Conservation (phyloP, 2,888 invertebrate species). For the Athalia cordata region DNA sequence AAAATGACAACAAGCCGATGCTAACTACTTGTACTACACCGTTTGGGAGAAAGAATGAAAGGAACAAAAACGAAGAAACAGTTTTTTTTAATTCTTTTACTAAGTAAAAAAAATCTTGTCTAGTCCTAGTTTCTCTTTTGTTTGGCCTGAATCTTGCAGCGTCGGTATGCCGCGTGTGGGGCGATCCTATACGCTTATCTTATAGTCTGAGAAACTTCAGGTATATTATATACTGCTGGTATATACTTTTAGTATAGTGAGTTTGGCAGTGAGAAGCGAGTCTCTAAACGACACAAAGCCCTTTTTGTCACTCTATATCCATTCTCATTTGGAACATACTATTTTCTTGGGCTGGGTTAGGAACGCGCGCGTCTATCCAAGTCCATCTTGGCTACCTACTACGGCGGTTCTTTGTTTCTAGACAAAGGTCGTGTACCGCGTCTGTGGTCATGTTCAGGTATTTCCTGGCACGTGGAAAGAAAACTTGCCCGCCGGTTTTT, state of each 20-base stretch:
- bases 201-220: too few species aligned
- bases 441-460: slow-evolving; percentile 45
- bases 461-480: slow-evolving; percentile 43
- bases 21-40: neutral
- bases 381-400: slow-evolving; percentile 9
- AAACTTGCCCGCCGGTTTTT: slow-evolving; percentile 11
- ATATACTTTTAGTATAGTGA: neutral
- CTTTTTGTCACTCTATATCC: slow-evolving; percentile 44
- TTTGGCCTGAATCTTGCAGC: slow-evolving; percentile 30
- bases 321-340: slow-evolving; percentile 41
- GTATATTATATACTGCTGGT: too few species aligned
- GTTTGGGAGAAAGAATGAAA: neutral
- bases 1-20: neutral
- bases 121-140: slow-evolving; percentile 28
- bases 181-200: slow-evolving; percentile 1
- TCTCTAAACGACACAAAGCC: slow-evolving; percentile 42
- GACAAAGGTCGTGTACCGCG: slow-evolving; percentile 41
- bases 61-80: neutral
- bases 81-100: too few species aligned
- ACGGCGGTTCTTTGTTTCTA: slow-evolving; percentile 34
- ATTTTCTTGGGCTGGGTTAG: slow-evolving; percentile 37
- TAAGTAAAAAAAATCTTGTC: slow-evolving; percentile 23
- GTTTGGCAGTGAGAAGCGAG: neutral
- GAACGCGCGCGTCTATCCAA: slow-evolving; percentile 14
- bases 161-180: neutral